Conservation (phyloP, 2,113 vertebrate species). For the Tor tambroides region DNA sequence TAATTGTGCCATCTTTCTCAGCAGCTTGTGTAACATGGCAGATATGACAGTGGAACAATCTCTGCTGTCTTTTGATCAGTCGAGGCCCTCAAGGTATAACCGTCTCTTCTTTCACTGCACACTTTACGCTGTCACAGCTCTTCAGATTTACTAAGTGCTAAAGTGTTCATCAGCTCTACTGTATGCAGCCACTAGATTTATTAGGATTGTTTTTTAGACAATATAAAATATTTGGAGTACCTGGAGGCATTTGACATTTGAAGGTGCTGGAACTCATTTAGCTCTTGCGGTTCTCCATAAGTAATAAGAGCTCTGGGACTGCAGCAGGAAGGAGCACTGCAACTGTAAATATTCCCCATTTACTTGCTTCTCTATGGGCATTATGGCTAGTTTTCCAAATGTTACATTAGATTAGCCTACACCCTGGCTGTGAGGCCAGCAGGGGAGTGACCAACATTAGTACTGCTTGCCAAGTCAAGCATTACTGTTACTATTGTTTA, state of each 20-base stretch:
- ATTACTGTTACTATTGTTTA: background rate
- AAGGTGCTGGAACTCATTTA: conserved; percentile 41
- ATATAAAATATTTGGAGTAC: conserved; percentile 27
- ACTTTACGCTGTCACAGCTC: conserved; percentile 69
- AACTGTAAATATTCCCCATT: background rate
- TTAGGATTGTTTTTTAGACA: conserved; percentile 15
- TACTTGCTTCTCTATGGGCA: background rate
- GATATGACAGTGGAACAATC: conserved; percentile 59
- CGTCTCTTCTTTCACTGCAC: conserved; percentile 60
- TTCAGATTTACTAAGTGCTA: conserved; percentile 65
- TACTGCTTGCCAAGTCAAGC: background rate
- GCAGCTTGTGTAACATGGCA: conserved; percentile 63
- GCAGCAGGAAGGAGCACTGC: background rate
- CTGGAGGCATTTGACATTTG: conserved; percentile 4
- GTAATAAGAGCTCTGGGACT: conserved; percentile 19
- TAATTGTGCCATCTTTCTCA: conserved; percentile 62
- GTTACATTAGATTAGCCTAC: conserved; percentile 10
- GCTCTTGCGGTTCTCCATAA: conserved; percentile 9
- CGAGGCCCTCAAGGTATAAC: conserved; percentile 58
- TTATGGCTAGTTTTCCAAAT: conserved; percentile 17
- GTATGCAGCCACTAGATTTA: conserved; percentile 30
- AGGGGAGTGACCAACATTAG: background rate
- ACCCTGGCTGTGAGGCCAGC: background rate
- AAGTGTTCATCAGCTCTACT: conserved; percentile 54
- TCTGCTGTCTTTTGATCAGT: conserved; percentile 54